Evolutionary conservation across 2,797 vertebrate genomes (phyloP), one percentile per base, ranked within the genome.

Genomic region (Atherinosoma microstoma): DNA sequence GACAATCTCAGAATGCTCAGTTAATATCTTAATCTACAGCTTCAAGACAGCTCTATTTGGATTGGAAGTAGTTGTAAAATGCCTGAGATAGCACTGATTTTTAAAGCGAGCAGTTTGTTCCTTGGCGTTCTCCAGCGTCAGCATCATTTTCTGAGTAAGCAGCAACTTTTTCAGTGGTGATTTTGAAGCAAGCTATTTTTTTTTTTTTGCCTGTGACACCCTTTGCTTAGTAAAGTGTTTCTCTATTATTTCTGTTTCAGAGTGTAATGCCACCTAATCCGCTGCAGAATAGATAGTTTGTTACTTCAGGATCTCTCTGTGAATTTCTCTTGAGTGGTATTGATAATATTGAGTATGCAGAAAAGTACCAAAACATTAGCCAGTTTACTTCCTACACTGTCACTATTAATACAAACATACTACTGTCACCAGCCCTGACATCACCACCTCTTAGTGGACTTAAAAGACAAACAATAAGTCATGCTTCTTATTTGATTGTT

Each of bases 391-490:
- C 59, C 22, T 36, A 6, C 62, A 35, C 40, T n/a, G 47, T 9
- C 34, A 35, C 34, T 63, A 57, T 24, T 69, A 30, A 75, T 45
- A 60, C 42, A 65, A 72, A 78, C 61, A 75, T 40, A 42, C 29
- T 20, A 30, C 47, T 34, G 56, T 66, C 76, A 76, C 57, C 38
- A 16, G 47, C 38, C 18, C n/a, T 70, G 63, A 72, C 40, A 63
- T 66, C 68, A 58, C 29, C n/a, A 20, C 34, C 38, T 59, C 24
- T 34, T 67, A 61, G 54, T 34, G 32, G 36, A 76, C 36, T 78
- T 53, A 4, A 73, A 76, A 58, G 27, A 72, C 36, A 59, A 73
- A 22, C 36, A 58, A 47, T n/a, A 75, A 84, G 64, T 78, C 76
- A 64, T 38, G 32, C 36, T 53, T 76, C 15, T 64, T 72, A 15